phyloP scores from a whole-genome alignment of 1,140 invertebrate species.

The Ridgeia piscesae region DNA sequence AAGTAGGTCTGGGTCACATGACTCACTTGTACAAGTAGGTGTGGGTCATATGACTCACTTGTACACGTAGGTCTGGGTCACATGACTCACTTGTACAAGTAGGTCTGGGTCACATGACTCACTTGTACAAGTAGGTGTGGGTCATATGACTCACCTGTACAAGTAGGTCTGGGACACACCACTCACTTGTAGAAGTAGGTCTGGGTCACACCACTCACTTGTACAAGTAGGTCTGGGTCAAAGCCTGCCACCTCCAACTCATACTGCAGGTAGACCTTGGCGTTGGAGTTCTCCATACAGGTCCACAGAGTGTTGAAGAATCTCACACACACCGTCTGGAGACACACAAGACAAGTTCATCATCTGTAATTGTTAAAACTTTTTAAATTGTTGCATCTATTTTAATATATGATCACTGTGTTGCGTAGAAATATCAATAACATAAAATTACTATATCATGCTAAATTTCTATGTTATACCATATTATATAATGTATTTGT shows the following conservation, averaged over 20 bases:
- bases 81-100: too few relatives aligned
- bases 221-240: slow-evolving; percentile 70
- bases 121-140: too few relatives aligned
- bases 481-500: neutral
- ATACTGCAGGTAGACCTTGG: slow-evolving; percentile 80
- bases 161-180: too few relatives aligned
- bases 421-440: neutral
- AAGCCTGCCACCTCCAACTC: slow-evolving; percentile 83
- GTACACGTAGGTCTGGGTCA: too few relatives aligned
- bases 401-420: neutral
- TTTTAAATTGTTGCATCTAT: neutral
- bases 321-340: slow-evolving; percentile 78
- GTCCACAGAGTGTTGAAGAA: slow-evolving; percentile 83
- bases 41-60: too few relatives aligned
- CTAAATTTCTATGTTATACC: neutral
- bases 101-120: too few relatives aligned
- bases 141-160: neutral
- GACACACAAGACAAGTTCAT: slow-evolving; percentile 32
- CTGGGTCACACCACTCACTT: slow-evolving; percentile 61
- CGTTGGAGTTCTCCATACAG: slow-evolving; percentile 67
- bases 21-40: too few relatives aligned
- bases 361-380: slow-evolving; percentile 6
- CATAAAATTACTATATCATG: neutral
- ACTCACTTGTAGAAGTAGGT: neutral
- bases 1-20: too few relatives aligned